Evolutionary conservation across 2,113 vertebrate species (phyloP), one percentile per base, ranked within the genome.

Genomic region (Oophaga pumilio): DNA sequence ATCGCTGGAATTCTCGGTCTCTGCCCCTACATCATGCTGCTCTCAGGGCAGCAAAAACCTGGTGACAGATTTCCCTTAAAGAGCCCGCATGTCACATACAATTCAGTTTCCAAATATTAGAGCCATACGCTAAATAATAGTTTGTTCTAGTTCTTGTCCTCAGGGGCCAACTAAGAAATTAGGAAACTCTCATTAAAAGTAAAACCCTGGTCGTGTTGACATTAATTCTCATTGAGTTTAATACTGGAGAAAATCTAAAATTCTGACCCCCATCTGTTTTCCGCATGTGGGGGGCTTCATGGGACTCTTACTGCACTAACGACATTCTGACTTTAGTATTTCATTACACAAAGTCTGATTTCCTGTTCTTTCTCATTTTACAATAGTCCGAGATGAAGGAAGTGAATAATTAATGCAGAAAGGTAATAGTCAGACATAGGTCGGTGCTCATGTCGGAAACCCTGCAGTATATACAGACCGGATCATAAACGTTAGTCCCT

Each of bases 351-450:
- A 20, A 74, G 43, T 74, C 76, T 77, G 50, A 77, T 77, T 77
- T 77, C 49, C 76, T 53, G 76, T 56, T 15, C 50, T 53, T 24
- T 24, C 12, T 53, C 18, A 24, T 77, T 33, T 20, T 77, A 77
- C 76, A 77, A 56, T 77, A 53, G 14, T 14, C 76, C 12, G 50
- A 53, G 49, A 13, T 8, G 76, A 24, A 52, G 50, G 76, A 77
- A 77, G 76, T 77, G n/a, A 6, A 22, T 77, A 24, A 77, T 77
- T 77, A 77, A 53, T 77, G 76, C n/a, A 77, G n/a, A 24, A 77
- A 56, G 49, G 20, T 77, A 77, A 56, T 8, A 53, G 50, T 20
- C 69, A 73, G 71, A 74, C 71, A 50, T 22, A 74, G 43, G 71
- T 43, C 9, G 71, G 8, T 2, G 18, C 43, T 43, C 15, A 68